Base-by-base conservation (phyloP, 2,113 vertebrate genomes). In the Parus major region DNA sequence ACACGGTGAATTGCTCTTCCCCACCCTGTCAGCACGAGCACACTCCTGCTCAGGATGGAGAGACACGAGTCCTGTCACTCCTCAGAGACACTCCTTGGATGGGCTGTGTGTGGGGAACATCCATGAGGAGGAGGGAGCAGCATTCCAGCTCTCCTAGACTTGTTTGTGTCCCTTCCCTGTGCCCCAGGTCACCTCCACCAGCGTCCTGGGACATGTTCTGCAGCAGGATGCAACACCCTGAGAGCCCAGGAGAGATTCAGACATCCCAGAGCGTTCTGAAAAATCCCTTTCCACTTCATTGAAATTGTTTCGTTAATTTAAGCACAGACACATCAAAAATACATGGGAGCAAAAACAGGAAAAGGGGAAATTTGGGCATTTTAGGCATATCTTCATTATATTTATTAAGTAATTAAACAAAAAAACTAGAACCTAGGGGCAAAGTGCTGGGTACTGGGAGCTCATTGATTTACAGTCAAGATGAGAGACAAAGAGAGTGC, bases 1-100 rank as follows among this genome's bases (percentile, higher is more conserved):
- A 88, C 59, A 50, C 59, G 77, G 93, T 35, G 93, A 94, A 82
- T 47, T 90, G 84, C 86, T 91, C 86, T 93, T 95, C 95, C 69
- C 63, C 63, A 57, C 42, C 57, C 66, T 61, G 86, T 68, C 63
- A 92, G 88, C 71, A 64, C 0, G 42, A 89, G 55, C 84, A 55
- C 60, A 12, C 17, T 92, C 47, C 61, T 71, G 79, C 61, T 5
- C 42, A 61, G 71, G 35, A 29, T 49, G 75, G 56, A 76, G 46
- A 50, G 33, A 19, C 71, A 47, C 0, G 27, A 89, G 31, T 33
- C 49, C 33, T 81, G 53, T 65, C 77, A 46, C 36, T 61, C 41
- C 76, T 24, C 22, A 24, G 47, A 66, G 39, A 56, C 41, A 9
- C 13, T 72, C 56, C 50, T 55, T 20, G 56, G 80, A 59, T 17